Base-by-base conservation (phyloP, 2,797 vertebrate genomes). In the Gallinago stenura region DNA sequence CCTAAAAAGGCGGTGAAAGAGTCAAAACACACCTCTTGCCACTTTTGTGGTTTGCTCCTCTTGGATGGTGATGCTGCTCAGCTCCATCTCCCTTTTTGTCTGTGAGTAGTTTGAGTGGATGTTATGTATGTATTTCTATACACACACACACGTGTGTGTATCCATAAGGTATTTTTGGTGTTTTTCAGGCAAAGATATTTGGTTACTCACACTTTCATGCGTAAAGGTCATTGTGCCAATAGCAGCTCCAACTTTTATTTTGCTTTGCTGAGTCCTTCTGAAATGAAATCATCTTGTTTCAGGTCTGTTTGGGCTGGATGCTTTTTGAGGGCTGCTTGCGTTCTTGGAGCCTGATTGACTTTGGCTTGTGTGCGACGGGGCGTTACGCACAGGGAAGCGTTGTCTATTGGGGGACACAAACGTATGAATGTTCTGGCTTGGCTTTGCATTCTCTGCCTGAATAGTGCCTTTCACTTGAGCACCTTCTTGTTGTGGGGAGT, bases 61-160 rank as follows among this genome's bases (percentile, higher is more conserved):
- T 43, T 45, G 51, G 25, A 9, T 31, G 18, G 35, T 1, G 19
- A 45, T 48, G 57, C 45, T 75, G 60, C 54, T 35, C 33, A 19
- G 33, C 21, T 61, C 69, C 1, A 0, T 35, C 19, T 72, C 68
- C 16, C 37, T 39, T 62, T 66, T 33, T 31, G 15, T 41, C 15
- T 2, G 2, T 41, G 62, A 51, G 28, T 7, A 22, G 11, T 51
- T 50, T 69, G 86, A 64, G 30, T 35, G 54, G 46, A 11, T 0
- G 1, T 56, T 64, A 18, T 25, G 7, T 15, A 13, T 35, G 5
- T 9, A 21, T 31, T 60, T 50, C 30, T 1, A 41, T 15, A 20
- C 7, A 4, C 5, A 6, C 1, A 5, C 19, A 46, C 5, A 4
- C 0, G 0, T 11, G 4, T 9, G 10, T 68, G 26, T 50, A 43